Percentiles rank a stretch among this genome's conserved stretches.
phyloP scores from a whole-genome alignment of 1,140 invertebrate genomes.

The Mya arenaria region DNA sequence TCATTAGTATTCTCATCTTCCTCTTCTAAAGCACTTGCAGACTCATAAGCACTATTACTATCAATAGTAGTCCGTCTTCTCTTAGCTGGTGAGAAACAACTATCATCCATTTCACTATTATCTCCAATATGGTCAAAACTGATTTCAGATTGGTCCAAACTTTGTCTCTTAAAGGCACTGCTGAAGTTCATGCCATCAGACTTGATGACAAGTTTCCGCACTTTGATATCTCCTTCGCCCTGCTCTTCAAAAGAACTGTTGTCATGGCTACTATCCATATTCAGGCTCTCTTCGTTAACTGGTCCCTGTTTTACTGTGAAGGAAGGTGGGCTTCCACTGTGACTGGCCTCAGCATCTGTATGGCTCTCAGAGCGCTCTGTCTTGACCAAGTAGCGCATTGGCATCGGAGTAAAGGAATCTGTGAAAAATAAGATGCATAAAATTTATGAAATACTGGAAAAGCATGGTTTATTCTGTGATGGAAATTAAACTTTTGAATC shows the following conservation, averaged over 20 bases:
- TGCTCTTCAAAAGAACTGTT: background rate
- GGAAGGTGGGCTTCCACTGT: no score
- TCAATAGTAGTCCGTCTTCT: background rate
- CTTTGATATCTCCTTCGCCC: background rate
- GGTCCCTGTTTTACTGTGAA: constrained; percentile 34
- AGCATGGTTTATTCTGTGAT: no score
- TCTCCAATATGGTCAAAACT: background rate
- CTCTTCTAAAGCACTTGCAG: background rate
- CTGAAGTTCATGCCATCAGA: constrained; percentile 69
- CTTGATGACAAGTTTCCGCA: constrained; percentile 70
- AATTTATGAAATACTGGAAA: background rate
- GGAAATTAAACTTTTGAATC: no score
- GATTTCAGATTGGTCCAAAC: constrained; percentile 23
- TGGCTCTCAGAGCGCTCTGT: background rate
- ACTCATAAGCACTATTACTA: constrained; percentile 31
- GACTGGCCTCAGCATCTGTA: no score
- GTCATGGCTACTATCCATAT: background rate
- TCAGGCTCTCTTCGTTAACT: background rate
- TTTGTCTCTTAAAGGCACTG: constrained; percentile 60
- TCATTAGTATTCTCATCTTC: constrained; percentile 52
- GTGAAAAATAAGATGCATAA: background rate
- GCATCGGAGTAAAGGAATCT: constrained; percentile 74
- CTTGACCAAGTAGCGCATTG: constrained; percentile 60
- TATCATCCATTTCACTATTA: constrained; percentile 14
- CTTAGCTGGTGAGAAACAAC: background rate